Evolutionary conservation across 2,113 vertebrate species (phyloP).

Genomic region (Taxidea taxus): DNA sequence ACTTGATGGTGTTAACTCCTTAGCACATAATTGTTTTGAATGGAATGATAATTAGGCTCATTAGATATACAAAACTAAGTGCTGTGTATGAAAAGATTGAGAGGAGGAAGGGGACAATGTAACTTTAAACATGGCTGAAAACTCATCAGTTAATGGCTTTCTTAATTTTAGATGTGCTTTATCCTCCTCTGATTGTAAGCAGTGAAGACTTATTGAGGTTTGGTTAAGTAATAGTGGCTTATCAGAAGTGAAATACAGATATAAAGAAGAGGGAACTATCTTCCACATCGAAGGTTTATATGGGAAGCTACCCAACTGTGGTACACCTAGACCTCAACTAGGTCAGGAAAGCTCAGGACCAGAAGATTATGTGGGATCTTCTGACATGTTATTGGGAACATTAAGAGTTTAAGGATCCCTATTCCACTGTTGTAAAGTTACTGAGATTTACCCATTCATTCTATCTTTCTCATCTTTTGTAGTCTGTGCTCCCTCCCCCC

Average conservation of each 20-base stretch:
- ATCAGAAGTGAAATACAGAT: not conserved
- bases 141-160: not conserved
- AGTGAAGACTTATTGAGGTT: not conserved
- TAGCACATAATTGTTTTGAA: conserved; percentile 31
- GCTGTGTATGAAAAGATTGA: not conserved
- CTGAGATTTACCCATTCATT: not conserved
- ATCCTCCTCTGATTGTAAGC: not conserved
- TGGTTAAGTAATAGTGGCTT: not conserved
- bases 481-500: not conserved
- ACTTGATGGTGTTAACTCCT: not conserved
- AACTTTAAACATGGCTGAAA: not conserved
- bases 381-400: not conserved
- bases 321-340: not conserved
- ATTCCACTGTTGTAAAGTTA: not conserved
- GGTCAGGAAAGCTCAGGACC: not conserved
- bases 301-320: not conserved
- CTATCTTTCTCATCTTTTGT: not conserved
- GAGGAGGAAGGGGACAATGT: not conserved
- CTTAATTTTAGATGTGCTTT: not conserved
- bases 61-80: not conserved
- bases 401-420: not conserved
- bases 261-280: not conserved
- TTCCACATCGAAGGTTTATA: not conserved
- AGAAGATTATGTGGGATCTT: not conserved
- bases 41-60: not conserved